phyloP scores from a whole-genome alignment of 2,113 vertebrate genomes.

The Limanda limanda region DNA sequence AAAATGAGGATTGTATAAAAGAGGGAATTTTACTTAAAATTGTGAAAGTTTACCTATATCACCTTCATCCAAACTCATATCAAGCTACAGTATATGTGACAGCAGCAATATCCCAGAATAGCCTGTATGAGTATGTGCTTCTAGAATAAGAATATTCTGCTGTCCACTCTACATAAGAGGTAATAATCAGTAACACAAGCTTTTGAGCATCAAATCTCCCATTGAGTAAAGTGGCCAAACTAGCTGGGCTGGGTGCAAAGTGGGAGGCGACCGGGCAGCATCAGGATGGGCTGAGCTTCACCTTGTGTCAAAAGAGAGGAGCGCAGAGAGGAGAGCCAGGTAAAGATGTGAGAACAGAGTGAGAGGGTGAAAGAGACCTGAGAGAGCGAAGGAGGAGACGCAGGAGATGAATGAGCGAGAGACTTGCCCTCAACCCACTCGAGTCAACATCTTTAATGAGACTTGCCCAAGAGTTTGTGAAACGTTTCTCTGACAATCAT shows the following conservation, averaged over 20 bases:
- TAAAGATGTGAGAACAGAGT: slow-evolving; percentile 15
- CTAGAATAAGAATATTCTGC: neutral
- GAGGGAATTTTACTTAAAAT: neutral
- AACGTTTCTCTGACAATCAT: slow-evolving; percentile 31
- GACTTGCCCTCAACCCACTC: neutral
- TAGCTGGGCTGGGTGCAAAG: slow-evolving; percentile 52
- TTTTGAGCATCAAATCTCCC: slow-evolving; percentile 5
- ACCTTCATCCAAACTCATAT: neutral
- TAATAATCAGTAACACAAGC: neutral
- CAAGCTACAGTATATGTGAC: neutral
- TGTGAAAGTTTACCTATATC: neutral
- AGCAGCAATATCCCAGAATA: too few species aligned
- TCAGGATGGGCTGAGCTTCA: slow-evolving; percentile 69
- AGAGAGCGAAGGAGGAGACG: slow-evolving; percentile 15
- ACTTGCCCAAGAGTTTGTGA: slow-evolving; percentile 14
- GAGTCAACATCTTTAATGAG: neutral
- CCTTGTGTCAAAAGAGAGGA: slow-evolving; percentile 49
- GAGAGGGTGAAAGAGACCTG: slow-evolving; percentile 14
- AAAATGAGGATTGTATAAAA: neutral
- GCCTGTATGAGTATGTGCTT: neutral
- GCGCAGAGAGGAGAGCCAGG: slow-evolving; percentile 11
- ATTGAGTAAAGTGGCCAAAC: slow-evolving; percentile 62
- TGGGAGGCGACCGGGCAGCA: slow-evolving; percentile 60
- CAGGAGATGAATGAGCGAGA: slow-evolving; percentile 18
- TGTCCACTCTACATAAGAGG: neutral